Evolutionary conservation across 2,113 vertebrate genomes (phyloP), one percentile per base, ranked within the genome.

Genomic region (Ancistrus triradiatus): DNA sequence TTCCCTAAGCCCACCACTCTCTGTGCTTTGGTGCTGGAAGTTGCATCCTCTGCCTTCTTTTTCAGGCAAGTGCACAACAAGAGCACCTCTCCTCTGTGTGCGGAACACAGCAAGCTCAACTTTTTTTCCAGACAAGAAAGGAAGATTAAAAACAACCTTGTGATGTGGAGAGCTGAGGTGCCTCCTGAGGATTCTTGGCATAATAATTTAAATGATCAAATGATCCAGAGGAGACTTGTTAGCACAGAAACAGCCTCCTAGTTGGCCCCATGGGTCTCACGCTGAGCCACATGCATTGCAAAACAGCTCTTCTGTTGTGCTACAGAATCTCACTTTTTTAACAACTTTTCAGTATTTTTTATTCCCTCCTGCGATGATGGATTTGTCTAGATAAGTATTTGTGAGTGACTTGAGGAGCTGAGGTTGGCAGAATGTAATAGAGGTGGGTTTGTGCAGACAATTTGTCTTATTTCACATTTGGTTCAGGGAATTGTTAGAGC

Each of bases 181-280:
- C 83, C 87, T 86, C 87, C 80, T 83, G 88, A 89, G 88, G 75
- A 85, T 89, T 88, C 84, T 84, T 87, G 85, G 88, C 88, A 90
- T 90, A 89, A 90, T 90, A 89, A 90, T 90, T 90, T 90, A 90
- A 89, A 89, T 90, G 88, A 90, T 90, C 88, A 90, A 90, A 90
- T 90, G 87, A 89, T 90, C 84, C 88, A 90, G 88, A 86, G 86
- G 88, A 89, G 88, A 88, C 88, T 89, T 89, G 88, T 90, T 90
- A 90, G 88, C 81, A 83, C 82, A 84, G 87, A 88, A 87, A 85
- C 87, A 85, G 85, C 83, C 85, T 88, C 83, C 86, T 90, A 88
- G 88, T 90, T 90, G 87, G 87, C 88, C 88, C 86, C 87, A 82
- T 85, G 88, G 85, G 87, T 74, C 80, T 78, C 40, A 48, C 78